Conservation (phyloP, 2,888 invertebrate genomes). For the Toxonevra muliebris region DNA sequence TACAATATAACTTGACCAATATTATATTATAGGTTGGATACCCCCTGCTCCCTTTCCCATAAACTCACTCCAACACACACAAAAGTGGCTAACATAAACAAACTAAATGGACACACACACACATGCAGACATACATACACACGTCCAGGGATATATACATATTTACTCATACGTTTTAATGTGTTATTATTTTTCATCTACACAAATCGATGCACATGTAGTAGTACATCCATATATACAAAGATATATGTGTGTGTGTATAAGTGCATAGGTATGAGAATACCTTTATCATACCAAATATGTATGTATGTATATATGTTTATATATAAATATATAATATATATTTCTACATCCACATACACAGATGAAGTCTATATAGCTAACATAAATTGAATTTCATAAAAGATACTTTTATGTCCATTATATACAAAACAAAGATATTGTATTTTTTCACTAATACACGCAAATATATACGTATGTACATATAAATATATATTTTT, state of each 20-base stretch:
- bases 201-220: slow-evolving; percentile 22
- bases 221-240: neutral
- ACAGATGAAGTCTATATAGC: slow-evolving; percentile 16
- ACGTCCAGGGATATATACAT: neutral
- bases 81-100: too few relatives aligned
- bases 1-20: slow-evolving; percentile 5
- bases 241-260: slow-evolving; percentile 1
- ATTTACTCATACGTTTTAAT: slow-evolving; percentile 41
- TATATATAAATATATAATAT: neutral
- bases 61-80: too few relatives aligned
- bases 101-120: too few relatives aligned
- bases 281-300: too few relatives aligned
- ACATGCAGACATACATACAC: too few relatives aligned
- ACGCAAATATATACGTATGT: neutral
- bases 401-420: slow-evolving; percentile 50
- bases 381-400: slow-evolving; percentile 51
- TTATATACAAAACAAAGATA: slow-evolving; percentile 38
- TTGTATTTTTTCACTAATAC: slow-evolving; percentile 12
- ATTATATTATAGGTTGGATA: neutral
- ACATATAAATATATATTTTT: neutral
- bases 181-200: slow-evolving; percentile 47
- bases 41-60: neutral
- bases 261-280: too few relatives aligned
- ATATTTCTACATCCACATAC: neutral
- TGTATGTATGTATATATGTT: neutral